Conservation (phyloP, 2,888 invertebrate genomes). For the Panzeria rudis region DNA sequence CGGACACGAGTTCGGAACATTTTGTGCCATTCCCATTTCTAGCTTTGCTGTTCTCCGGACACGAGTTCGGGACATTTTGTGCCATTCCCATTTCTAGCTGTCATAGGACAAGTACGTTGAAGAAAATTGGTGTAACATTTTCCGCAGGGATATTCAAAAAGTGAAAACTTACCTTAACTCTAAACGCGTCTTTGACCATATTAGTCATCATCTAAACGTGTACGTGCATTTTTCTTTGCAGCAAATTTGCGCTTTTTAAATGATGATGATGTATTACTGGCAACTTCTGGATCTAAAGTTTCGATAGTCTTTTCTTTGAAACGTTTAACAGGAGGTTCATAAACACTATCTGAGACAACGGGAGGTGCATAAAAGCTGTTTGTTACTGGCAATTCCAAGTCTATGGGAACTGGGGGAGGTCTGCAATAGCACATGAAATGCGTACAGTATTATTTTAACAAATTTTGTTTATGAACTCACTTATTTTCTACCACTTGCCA, state of each 20-base stretch:
- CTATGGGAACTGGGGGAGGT: constrained; percentile 83
- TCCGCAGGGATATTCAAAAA: too few relatives aligned
- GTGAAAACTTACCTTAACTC: constrained; percentile 6
- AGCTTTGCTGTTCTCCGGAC: too few relatives aligned
- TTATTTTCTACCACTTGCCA: constrained; percentile 88
- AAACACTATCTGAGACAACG: constrained; percentile 75
- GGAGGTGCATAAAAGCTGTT: constrained; percentile 78
- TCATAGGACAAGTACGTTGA: too few relatives aligned
- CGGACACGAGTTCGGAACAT: too few relatives aligned
- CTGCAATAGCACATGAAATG: constrained; percentile 66
- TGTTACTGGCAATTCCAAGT: constrained; percentile 89
- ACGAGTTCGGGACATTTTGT: too few relatives aligned
- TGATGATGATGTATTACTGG: constrained; percentile 74
- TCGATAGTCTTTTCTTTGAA: constrained; percentile 83
- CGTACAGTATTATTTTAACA: not conserved
- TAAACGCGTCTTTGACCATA: not conserved
- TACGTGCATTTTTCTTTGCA: constrained; percentile 80
- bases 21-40: too few relatives aligned
- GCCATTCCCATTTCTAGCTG: too few relatives aligned
- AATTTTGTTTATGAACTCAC: constrained; percentile 83
- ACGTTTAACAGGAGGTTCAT: constrained; percentile 81
- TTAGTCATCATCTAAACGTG: constrained; percentile 79
- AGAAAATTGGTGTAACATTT: too few relatives aligned
- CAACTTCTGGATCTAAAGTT: constrained; percentile 75
- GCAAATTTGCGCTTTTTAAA: constrained; percentile 83